Conservation (phyloP, 2,797 vertebrate genomes). For the Cheirogaleus major region DNA sequence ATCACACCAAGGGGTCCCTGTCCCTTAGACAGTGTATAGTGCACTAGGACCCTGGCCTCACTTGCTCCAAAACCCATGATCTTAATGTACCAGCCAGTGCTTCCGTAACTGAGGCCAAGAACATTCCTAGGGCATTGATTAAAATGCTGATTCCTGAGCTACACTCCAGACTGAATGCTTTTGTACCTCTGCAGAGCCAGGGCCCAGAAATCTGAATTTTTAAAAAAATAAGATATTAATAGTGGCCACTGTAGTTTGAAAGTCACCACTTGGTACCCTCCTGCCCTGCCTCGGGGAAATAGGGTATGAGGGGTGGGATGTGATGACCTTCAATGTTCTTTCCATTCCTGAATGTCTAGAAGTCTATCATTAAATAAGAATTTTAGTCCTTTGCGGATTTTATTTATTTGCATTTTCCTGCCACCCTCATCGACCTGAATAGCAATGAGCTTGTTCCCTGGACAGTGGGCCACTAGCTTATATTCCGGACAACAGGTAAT, state of each 20-base stretch:
- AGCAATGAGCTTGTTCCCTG: neutral
- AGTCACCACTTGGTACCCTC: neutral
- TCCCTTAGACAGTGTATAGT: neutral
- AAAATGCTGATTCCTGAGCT: neutral
- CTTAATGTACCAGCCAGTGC: neutral
- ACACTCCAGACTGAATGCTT: neutral
- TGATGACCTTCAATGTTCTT: neutral
- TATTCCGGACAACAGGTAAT: neutral
- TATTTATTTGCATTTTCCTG: neutral
- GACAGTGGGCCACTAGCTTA: neutral
- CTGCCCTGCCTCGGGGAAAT: neutral
- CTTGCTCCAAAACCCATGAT: neutral
- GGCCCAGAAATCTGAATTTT: neutral
- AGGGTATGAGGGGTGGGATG: neutral
- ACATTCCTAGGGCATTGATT: neutral
- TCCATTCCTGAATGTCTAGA: neutral
- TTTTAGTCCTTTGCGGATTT: neutral
- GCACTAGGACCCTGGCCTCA: neutral
- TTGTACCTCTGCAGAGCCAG: neutral
- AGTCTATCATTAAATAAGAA: neutral
- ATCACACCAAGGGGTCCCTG: neutral
- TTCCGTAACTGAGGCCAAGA: neutral
- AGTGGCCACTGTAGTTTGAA: neutral
- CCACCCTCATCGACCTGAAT: fast-evolving
- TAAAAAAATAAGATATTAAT: neutral